Evolutionary conservation across 2,113 vertebrate species (phyloP).

Genomic region (Rhagologus leucostigma): DNA sequence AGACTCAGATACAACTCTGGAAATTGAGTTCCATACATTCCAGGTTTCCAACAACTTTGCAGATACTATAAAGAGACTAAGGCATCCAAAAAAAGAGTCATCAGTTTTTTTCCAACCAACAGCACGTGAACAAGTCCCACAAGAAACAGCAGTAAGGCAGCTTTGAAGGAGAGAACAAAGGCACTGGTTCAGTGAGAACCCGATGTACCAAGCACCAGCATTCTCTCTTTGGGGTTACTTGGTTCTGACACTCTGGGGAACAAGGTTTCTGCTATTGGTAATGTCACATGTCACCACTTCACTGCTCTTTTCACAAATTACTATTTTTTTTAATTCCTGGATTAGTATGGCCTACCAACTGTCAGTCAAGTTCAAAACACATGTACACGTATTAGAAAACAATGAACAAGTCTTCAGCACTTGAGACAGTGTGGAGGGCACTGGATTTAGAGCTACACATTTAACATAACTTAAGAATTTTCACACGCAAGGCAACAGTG

Average conservation of each 20-base stretch:
- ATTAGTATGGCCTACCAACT: neutral
- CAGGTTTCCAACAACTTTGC: neutral
- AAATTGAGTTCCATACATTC: neutral
- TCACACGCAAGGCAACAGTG: neutral
- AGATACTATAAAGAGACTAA: neutral
- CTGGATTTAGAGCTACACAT: neutral
- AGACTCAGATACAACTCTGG: neutral
- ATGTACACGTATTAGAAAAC: neutral
- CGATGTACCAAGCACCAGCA: fast-evolving
- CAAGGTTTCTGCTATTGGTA: neutral
- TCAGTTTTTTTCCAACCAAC: neutral
- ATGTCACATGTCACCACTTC: neutral
- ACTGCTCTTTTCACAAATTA: neutral
- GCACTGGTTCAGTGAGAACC: neutral
- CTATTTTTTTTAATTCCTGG: neutral
- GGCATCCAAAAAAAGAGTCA: neutral
- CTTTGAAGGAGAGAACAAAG: neutral
- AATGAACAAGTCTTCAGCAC: neutral
- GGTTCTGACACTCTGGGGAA: neutral
- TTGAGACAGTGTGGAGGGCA: neutral
- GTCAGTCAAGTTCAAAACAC: neutral
- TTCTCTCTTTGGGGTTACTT: neutral
- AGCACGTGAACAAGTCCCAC: neutral
- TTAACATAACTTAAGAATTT: neutral
- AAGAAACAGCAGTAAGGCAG: neutral